Conservation (phyloP, 2,888 invertebrate species). For the Steinernema carpocapsae region DNA sequence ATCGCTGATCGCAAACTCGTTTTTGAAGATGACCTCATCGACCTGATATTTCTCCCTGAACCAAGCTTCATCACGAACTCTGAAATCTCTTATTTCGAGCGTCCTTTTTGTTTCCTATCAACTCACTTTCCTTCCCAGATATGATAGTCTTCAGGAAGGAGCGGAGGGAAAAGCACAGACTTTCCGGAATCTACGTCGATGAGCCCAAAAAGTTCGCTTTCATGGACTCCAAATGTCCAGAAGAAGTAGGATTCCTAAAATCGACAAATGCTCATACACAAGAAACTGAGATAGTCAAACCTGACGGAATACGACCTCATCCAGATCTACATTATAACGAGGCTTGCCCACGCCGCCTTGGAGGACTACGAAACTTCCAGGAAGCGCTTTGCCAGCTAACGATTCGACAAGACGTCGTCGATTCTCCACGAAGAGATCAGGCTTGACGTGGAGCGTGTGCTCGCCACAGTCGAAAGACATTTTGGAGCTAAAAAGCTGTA, state of each 20-base stretch:
- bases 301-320: constrained; percentile 65
- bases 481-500: no score
- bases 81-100: no score
- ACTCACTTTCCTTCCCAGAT: constrained; percentile 86
- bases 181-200: constrained; percentile 70
- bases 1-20: constrained; percentile 41
- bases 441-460: constrained; percentile 57
- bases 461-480: constrained; percentile 55
- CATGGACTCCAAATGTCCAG: constrained; percentile 91
- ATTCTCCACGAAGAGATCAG: constrained; percentile 59
- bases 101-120: background rate
- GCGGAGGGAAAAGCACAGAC: constrained; percentile 83
- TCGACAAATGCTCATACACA: no score
- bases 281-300: no score
- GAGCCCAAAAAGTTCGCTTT: constrained; percentile 87
- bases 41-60: constrained; percentile 82
- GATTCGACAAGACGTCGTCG: constrained; percentile 54
- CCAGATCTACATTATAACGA: constrained; percentile 67
- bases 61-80: constrained; percentile 77
- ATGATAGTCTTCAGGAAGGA: constrained; percentile 83
- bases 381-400: constrained; percentile 38
- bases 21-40: constrained; percentile 76
- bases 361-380: constrained; percentile 52
- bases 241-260: constrained; percentile 91
- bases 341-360: constrained; percentile 62